Base-by-base conservation (phyloP, 2,113 vertebrate species). In the Anhinga rufa region DNA sequence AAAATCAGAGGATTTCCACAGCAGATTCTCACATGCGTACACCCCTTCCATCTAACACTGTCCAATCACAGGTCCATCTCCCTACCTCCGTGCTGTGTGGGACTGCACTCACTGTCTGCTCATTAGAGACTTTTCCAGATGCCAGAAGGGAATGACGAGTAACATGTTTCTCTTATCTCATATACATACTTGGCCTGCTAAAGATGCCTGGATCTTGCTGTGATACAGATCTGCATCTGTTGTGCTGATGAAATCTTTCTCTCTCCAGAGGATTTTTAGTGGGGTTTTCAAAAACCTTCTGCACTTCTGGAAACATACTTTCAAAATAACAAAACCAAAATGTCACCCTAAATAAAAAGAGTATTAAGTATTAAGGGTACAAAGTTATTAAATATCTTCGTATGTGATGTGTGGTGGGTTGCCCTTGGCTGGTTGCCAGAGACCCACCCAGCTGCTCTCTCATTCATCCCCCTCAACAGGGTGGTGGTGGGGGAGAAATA, bases 11-110 rank as follows among this genome's bases (percentile, higher is more conserved):
- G 29, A 22, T 89, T 91, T 58, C 49, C 15, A 14, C 29, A 60
- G 40, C 0, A 3, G 62, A 38, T 65, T 83, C 0, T 0, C 18
- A 15, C 1, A 38, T 17, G 17, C 3, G 0, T 25, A 9, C 16
- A 22, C 8, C 4, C 4, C 42, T 12, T 72, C 25, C 44, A 5
- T 9, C 61, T 14, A 18, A 18, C 9, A 4, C 11, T 29, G 38
- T 8, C 12, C 38, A 10, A 3, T 0, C 28, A 20, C 28, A 13
- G 10, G 12, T 44, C 16, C 5, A 2, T 29, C 22, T 7, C 4
- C 51, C 40, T 9, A 1, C 14, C 9, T 14, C 34, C 1, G 7
- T 7, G 24, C 32, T n/a, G 17, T 7, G 2, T 42, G 38, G 31
- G 15, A 29, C 36, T 32, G 38, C 38, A 40, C 38, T 3, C 25